Evolutionary conservation across 2,113 vertebrate species (phyloP).

Genomic region (Trogon melanurus): DNA sequence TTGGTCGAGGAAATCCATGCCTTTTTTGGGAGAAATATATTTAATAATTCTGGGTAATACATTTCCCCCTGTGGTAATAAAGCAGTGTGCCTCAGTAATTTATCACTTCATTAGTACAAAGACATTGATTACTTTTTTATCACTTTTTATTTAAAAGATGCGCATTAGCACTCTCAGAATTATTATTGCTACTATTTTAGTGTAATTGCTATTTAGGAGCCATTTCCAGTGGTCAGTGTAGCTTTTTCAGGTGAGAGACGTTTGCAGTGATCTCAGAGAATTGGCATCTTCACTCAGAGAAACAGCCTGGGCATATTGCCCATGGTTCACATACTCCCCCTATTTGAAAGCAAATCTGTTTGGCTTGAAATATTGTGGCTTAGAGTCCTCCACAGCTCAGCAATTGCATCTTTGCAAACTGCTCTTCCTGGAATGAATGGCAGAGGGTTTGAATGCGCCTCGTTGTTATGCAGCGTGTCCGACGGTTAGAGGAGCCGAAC

Average conservation of each 20-base stretch:
- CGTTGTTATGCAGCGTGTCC: background rate
- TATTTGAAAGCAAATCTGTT: slow-evolving; percentile 5
- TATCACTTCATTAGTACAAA: background rate
- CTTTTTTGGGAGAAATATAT: background rate
- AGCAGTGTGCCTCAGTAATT: background rate
- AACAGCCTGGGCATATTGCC: background rate
- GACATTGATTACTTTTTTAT: background rate
- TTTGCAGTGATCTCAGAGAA: background rate
- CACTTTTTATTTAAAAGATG: background rate
- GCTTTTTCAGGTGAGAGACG: background rate
- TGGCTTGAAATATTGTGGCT: background rate
- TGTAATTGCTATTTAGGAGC: background rate
- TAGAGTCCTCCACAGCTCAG: background rate
- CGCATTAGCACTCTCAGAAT: background rate
- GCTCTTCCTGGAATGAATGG: background rate
- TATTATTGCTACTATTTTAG: background rate
- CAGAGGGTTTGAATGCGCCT: background rate
- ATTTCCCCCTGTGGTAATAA: background rate
- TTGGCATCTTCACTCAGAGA: background rate
- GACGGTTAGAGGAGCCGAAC: background rate
- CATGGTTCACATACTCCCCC: background rate
- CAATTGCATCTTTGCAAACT: background rate
- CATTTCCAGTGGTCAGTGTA: background rate
- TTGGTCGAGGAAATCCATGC: background rate
- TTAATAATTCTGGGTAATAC: background rate